phyloP scores from a whole-genome alignment of 2,113 vertebrate genomes.

The Sapayoa aenigma region DNA sequence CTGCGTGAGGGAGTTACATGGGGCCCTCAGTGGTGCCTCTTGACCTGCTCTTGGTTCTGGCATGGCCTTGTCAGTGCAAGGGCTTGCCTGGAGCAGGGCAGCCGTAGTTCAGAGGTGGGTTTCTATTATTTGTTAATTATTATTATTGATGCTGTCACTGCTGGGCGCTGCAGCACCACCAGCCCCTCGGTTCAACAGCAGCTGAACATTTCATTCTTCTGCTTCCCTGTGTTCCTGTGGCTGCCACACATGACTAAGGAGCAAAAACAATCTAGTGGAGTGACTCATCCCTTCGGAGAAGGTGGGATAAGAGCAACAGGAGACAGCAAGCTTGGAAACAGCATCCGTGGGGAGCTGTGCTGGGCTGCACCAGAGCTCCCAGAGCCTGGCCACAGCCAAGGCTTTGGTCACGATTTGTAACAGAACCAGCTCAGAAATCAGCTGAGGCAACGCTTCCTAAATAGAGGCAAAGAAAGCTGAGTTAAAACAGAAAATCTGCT shows the following conservation, averaged over 20 bases:
- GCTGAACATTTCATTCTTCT: not conserved
- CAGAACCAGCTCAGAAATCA: too few relatives aligned
- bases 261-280: constrained; percentile 27
- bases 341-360: not conserved
- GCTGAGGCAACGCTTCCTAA: not conserved
- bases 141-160: not conserved
- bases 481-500: not conserved
- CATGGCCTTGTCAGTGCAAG: not conserved
- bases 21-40: not conserved
- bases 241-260: constrained; percentile 33
- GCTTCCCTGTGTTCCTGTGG: not conserved
- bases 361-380: not conserved
- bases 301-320: constrained; percentile 13
- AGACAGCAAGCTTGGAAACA: not conserved
- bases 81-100: not conserved
- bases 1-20: not conserved
- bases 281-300: constrained; percentile 37
- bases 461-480: not conserved
- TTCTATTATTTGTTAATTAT: not conserved
- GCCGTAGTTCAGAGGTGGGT: not conserved
- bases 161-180: not conserved
- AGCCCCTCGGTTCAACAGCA: not conserved
- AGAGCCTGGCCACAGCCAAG: accelerated
- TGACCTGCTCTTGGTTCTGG: not conserved
- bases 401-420: not conserved